phyloP scores from a whole-genome alignment of 2,113 vertebrate species.

The Furnarius figulus region DNA sequence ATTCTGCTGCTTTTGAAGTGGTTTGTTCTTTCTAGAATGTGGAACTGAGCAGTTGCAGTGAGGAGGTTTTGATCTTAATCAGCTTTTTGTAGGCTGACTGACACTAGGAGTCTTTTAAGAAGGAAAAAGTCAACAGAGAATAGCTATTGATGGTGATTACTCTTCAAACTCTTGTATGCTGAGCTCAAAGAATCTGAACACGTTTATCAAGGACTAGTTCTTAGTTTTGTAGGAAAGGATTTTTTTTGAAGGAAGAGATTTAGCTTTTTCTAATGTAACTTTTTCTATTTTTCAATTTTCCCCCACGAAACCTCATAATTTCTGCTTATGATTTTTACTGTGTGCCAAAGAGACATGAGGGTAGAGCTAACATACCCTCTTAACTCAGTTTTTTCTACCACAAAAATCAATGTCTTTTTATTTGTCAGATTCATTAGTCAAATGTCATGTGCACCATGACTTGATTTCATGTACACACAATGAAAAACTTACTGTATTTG shows the following conservation, averaged over 20 bases:
- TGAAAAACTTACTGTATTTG: not conserved
- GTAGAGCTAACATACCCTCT: not conserved
- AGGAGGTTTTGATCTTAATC: constrained; percentile 13
- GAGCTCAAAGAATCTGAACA: not conserved
- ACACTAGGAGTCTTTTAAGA: not conserved
- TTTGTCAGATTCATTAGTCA: not conserved
- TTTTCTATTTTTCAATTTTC: not conserved
- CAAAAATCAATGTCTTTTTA: not conserved
- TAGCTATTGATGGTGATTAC: not conserved
- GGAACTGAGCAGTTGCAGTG: not conserved
- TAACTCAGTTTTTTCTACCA: not conserved
- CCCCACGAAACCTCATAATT: not conserved
- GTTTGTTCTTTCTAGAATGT: constrained; percentile 17
- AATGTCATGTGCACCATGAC: not conserved
- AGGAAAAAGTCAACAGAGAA: not conserved
- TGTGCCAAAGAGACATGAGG: not conserved
- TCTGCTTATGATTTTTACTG: not conserved
- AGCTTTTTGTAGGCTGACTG: not conserved
- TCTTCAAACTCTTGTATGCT: not conserved
- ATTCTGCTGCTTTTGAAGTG: constrained; percentile 17
- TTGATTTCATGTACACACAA: not conserved
- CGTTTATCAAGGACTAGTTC: not conserved
- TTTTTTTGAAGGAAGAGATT: not conserved
- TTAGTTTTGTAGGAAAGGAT: not conserved
- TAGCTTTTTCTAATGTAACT: not conserved